These are phyloP conservation scores for Myzus persicae DNA, from an alignment of 1,140 invertebrate genomes.

Conservation along the genomic window DNA sequence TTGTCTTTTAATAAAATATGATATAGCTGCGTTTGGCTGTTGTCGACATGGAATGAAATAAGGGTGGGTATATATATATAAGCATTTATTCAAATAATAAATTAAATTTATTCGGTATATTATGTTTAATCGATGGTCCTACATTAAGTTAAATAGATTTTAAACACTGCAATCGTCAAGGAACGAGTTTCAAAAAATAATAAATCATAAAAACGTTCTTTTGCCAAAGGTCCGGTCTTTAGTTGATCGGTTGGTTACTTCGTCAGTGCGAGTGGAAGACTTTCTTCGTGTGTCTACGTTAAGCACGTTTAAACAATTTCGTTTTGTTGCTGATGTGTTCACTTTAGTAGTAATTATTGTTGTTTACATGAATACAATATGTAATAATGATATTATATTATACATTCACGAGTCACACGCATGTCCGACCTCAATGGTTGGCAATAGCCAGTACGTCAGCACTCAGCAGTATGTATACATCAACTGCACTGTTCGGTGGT, in stretches of 20 bases:
- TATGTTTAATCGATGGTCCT: no score
- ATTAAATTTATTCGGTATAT: neutral
- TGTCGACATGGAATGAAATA: neutral
- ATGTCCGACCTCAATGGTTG: neutral
- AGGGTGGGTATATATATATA: neutral
- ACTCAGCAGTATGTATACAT: neutral
- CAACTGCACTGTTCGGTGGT: neutral
- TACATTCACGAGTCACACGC: neutral
- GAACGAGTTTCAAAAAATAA: no score
- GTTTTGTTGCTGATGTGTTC: neutral
- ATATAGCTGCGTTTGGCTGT: neutral
- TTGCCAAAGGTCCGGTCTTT: neutral
- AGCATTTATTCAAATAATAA: neutral
- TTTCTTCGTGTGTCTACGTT: neutral
- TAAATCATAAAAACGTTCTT: neutral
- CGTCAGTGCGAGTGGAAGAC: neutral
- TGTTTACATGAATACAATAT: neutral
- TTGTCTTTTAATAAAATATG: neutral
- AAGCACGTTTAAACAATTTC: neutral
- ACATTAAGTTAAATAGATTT: neutral
- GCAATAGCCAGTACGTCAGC: neutral
- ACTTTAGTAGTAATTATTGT: neutral
- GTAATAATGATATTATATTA: neutral
- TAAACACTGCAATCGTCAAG: neutral
- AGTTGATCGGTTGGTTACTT: no score